Evolutionary conservation across 1,140 invertebrate species (phyloP), one percentile per base, ranked within the genome.

Genomic region (Cepaea nemoralis): DNA sequence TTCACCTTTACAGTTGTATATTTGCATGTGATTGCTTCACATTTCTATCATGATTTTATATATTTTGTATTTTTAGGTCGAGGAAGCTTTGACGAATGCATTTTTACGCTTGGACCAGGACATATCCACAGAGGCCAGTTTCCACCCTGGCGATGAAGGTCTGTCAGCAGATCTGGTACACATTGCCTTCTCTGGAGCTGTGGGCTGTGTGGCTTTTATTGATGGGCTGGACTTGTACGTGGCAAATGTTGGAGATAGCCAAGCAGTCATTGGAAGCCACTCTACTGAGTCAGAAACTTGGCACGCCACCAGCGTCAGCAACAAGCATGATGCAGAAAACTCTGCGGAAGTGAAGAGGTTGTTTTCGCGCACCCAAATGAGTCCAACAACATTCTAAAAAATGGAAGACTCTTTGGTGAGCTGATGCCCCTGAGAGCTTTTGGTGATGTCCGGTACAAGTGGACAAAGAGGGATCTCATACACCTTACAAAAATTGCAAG

Each of bases 361-460:
- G 31, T 79, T 91, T 48, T 87, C 92, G 39, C 95, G 96, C 99
- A 99, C 94, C 92, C 93, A 8, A 94, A 92, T 77, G 98, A 99
- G 92, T 94, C 93, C 22, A 94, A 94, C 71, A 96, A 96, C 71
- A 94, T 98, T 0, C 95, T 99, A 77, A 95, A 94, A 92, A 95
- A 96, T 92, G 96, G 97, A 85, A 93, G 99, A 85, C 92, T 99
- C 35, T 92, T 99, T 0, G 97, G 98, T 1, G 95, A 98, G 89
- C 92, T 99, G 50, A 97, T 97, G 5, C 99, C 99, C 0, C 92
- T 99, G 27, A 93, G 99, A 78, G 97, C 98, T n/a, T 94, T 99
- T 87, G 99, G 99, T 19, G 98, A 99, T 92, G 97, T 96, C 90
- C 93, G 96, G 33, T 99, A 97, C 83, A 99, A 99, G 90, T 99